Evolutionary conservation across 2,113 vertebrate genomes (phyloP).

Genomic region (Sinocyclocheilus grahami): DNA sequence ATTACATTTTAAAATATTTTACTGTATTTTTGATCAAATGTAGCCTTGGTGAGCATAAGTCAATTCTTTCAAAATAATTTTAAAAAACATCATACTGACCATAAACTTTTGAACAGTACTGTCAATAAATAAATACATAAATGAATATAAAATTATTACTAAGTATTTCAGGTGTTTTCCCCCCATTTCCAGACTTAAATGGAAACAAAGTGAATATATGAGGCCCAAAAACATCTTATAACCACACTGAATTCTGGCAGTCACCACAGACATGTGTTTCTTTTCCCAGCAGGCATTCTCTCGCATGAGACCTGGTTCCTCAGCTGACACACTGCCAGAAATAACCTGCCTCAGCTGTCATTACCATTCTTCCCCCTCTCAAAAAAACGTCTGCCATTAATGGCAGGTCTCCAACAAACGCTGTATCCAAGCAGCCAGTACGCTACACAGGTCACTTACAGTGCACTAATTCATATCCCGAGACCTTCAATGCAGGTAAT

Average conservation of each 20-base stretch:
- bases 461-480: constrained; percentile 45
- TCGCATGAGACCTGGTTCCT: neutral
- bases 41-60: neutral
- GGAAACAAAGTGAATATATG: neutral
- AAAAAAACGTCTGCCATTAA: constrained; percentile 54
- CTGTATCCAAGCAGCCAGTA: neutral
- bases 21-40: neutral
- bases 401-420: constrained; percentile 23
- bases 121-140: neutral
- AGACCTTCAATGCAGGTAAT: constrained; percentile 6
- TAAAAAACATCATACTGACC: neutral
- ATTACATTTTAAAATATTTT: neutral
- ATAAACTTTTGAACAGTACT: neutral
- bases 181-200: neutral
- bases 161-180: no score
- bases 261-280: neutral
- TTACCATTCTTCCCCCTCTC: constrained; percentile 42
- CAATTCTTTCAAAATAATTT: no score
- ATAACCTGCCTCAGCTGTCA: constrained; percentile 67
- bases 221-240: neutral
- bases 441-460: constrained; percentile 7
- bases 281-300: neutral
- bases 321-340: constrained; percentile 61
- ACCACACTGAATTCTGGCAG: neutral
- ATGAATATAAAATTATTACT: neutral